Base-by-base conservation (phyloP, 2,888 invertebrate species). In the Chalcis sispes region DNA sequence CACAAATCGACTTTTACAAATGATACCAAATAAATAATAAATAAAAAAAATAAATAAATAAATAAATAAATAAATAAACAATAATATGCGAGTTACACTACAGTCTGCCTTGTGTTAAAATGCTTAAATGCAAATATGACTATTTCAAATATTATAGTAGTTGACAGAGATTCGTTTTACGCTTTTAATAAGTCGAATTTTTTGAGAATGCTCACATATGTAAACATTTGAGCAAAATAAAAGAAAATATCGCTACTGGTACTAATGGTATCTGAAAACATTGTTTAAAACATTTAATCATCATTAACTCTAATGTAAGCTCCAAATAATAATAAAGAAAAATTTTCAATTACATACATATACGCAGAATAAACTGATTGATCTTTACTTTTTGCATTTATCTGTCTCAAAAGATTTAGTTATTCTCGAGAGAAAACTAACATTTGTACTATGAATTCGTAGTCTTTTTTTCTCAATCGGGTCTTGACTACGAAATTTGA, bases 1-100 rank as follows among this genome's bases (percentile, higher is more conserved):
- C 75, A 75, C 75, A 75, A 78, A 75, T 75, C 61, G 58, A 77
- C 62, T 77, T 75, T 75, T 72, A 72, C 72, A 72, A 70, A 61
- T 32, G 54, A 71, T 77, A 71, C 46, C 52, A 72, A 71, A 75
- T 71, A 58, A 25, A 58, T 64, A 40, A 18, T 32, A 69, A 58
- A 32, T 36, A 40, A 64, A 56, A 10, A 46, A 46, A 15, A 46
- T 15, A 46, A 46, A 46, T 10, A 15, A 46, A 46, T 32, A 32
- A 32, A 32, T 52, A 65, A n/a, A 66, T 61, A 62, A 20, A 61
- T 58, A 29, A 15, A 40, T 52, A 52, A 36, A 42, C 8, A 8
- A 32, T 32, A 8, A 32, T 40, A 56, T 25, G 71, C 73, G 62
- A 71, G 56, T 74, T 75, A 72, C 66, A 72, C 52, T 75, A 72